Evolutionary conservation across 2,888 invertebrate genomes (phyloP).

Genomic region (Galerucella calmariensis): DNA sequence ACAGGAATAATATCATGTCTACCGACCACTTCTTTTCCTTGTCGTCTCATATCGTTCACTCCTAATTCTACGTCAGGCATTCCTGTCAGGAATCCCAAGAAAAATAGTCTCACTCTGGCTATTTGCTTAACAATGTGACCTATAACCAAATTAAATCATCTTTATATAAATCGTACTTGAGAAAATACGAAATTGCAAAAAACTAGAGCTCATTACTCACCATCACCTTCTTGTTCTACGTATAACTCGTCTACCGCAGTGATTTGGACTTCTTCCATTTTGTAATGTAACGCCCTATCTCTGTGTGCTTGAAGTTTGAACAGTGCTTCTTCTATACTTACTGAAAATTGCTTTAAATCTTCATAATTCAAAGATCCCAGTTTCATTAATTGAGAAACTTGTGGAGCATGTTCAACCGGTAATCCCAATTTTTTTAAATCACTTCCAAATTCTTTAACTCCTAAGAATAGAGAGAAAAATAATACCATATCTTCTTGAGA

Average conservation of each 20-base stretch:
- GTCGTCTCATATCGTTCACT: slow-evolving; percentile 95
- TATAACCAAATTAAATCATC: slow-evolving; percentile 30
- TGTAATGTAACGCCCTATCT: slow-evolving; percentile 90
- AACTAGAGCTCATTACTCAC: slow-evolving; percentile 58
- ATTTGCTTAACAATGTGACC: slow-evolving; percentile 85
- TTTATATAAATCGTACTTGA: no score
- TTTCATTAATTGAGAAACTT: slow-evolving; percentile 95
- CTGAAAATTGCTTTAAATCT: slow-evolving; percentile 92
- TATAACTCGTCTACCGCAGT: slow-evolving; percentile 93
- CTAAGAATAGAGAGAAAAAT: slow-evolving; percentile 38
- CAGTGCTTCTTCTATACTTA: slow-evolving; percentile 91
- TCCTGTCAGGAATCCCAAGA: slow-evolving; percentile 94
- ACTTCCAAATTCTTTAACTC: slow-evolving; percentile 92
- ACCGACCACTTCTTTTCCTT: slow-evolving; percentile 99
- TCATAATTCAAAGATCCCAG: slow-evolving; percentile 90
- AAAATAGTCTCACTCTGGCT: slow-evolving; percentile 94
- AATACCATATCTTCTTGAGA: background rate
- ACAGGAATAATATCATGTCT: slow-evolving; percentile 99
- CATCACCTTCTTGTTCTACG: slow-evolving; percentile 88
- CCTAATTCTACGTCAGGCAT: slow-evolving; percentile 98
- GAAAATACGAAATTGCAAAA: no score
- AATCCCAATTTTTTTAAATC: slow-evolving; percentile 92
- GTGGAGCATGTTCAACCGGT: slow-evolving; percentile 97
- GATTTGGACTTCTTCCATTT: slow-evolving; percentile 96
- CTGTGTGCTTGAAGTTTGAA: slow-evolving; percentile 87